These are phyloP conservation scores for Meghimatium bilineatum DNA, from an alignment of 2,888 invertebrate genomes.

Conservation along the genomic window DNA sequence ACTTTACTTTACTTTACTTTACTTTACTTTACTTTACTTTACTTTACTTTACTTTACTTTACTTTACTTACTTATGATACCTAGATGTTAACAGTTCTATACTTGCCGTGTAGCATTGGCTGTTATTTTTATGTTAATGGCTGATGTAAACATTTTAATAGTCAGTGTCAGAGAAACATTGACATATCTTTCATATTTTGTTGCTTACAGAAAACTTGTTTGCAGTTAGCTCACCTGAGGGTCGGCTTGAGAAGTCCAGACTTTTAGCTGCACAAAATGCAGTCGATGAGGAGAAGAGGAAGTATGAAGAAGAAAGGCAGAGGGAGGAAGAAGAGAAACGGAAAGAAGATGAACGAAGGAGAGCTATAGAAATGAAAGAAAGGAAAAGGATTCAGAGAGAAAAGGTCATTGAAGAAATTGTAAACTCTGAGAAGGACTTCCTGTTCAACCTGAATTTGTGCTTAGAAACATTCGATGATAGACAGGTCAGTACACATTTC, in stretches of 20 bases:
- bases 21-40: too few relatives aligned
- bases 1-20: too few relatives aligned
- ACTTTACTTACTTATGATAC: too few relatives aligned
- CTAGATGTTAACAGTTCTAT: too few relatives aligned
- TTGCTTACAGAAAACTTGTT: constrained; percentile 62
- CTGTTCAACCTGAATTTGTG: constrained; percentile 80
- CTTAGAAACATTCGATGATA: constrained; percentile 78
- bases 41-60: too few relatives aligned
- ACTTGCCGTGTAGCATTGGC: too few relatives aligned
- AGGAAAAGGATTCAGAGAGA: constrained; percentile 78
- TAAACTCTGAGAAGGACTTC: constrained; percentile 81
- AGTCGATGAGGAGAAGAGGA: constrained; percentile 59
- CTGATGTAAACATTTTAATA: not conserved
- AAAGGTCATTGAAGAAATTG: constrained; percentile 80
- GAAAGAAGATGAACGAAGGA: constrained; percentile 61
- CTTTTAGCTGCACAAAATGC: constrained; percentile 48
- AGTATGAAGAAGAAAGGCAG: constrained; percentile 61
- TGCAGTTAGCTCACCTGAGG: constrained; percentile 59
- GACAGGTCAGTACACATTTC: constrained; percentile 18
- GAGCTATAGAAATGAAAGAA: constrained; percentile 57
- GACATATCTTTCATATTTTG: not conserved
- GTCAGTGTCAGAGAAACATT: too few relatives aligned
- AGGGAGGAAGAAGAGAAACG: constrained; percentile 60
- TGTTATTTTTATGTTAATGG: not conserved
- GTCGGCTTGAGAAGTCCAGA: constrained; percentile 52